Percentiles rank a stretch among this genome's conserved stretches.
phyloP scores from a whole-genome alignment of 2,797 vertebrate genomes.

The Argentina silus region DNA sequence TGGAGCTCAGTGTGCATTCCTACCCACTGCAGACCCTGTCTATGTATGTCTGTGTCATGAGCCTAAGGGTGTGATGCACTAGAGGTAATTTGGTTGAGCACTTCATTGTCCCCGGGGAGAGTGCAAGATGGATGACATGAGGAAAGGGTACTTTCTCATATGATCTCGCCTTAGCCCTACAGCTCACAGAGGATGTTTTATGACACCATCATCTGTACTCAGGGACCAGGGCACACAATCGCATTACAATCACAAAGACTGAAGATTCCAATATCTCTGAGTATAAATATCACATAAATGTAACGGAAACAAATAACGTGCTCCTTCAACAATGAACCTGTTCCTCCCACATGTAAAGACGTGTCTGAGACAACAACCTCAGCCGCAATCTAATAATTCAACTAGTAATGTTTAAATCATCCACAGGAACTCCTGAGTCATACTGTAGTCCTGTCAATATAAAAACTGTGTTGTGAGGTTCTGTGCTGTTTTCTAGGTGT shows the following conservation, averaged over 20 bases:
- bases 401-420: neutral
- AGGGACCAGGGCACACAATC: neutral
- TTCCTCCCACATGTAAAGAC: neutral
- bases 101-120: neutral
- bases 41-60: neutral
- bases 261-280: neutral
- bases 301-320: neutral
- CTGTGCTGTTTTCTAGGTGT: neutral
- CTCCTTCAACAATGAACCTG: neutral
- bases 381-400: no score
- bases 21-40: neutral
- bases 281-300: neutral
- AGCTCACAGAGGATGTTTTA: neutral
- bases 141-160: neutral
- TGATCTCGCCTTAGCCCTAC: neutral
- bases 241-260: slow-evolving; percentile 2
- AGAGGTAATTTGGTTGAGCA: slow-evolving; percentile 9
- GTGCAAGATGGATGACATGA: slow-evolving; percentile 1
- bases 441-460: neutral
- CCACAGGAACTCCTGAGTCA: neutral
- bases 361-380: no score
- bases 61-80: neutral
- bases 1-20: neutral
- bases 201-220: neutral
- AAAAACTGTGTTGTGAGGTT: neutral